phyloP scores from a whole-genome alignment of 2,113 vertebrate species.

The Danio rerio region GRCz12tu NC_133189.1:54055001-54055500 shows the following conservation, averaged over 20 bases:
- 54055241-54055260: conserved; percentile 94
- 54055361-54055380: conserved; percentile 81
- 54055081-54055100: too few relatives aligned
- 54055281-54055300: conserved; percentile 70
- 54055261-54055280: conserved; percentile 88
- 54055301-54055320: conserved; percentile 41
- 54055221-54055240: conserved; percentile 71
- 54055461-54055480: conserved; percentile 91
- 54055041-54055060: too few relatives aligned
- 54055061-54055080: too few relatives aligned
- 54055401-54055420: conserved; percentile 96
- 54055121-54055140: too few relatives aligned
- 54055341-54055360: conserved; percentile 67
- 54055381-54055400: conserved; percentile 87
- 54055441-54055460: conserved; percentile 87
- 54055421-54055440: conserved; percentile 90
- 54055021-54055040: too few relatives aligned
- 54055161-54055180: too few relatives aligned
- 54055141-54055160: too few relatives aligned
- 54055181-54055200: not conserved
- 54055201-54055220: not conserved
- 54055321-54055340: too few relatives aligned
- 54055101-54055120: too few relatives aligned
- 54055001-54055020: too few relatives aligned
- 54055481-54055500: conserved; percentile 89